Conservation (phyloP, 2,113 vertebrate species). For the Cephalopterus ornatus region DNA sequence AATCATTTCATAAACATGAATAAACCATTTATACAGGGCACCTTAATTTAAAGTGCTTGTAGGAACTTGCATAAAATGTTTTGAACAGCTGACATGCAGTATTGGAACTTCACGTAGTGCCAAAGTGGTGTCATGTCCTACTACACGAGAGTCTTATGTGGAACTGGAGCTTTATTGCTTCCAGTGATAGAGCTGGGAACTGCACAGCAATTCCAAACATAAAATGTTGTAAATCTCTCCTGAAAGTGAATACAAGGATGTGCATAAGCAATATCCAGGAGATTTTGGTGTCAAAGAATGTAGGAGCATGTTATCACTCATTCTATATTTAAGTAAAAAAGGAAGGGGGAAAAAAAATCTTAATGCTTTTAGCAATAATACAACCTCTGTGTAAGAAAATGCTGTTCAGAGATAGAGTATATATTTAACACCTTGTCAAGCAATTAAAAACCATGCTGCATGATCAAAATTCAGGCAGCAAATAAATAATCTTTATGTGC, state of each 20-base stretch:
- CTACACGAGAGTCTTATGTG: not conserved
- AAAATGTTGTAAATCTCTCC: not conserved
- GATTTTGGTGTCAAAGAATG: not conserved
- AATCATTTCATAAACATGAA: conserved; percentile 48
- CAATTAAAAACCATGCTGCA: not conserved
- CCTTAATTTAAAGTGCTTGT: conserved; percentile 42
- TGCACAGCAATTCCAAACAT: not conserved
- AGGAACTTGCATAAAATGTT: conserved; percentile 22
- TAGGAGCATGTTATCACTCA: not conserved
- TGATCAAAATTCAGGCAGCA: conserved; percentile 2
- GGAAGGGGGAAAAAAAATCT: not conserved
- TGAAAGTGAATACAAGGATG: not conserved
- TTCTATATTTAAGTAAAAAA: not conserved
- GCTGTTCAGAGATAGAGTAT: not conserved
- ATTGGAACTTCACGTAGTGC: not conserved
- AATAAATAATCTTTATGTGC: not conserved
- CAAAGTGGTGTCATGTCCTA: conserved; percentile 27
- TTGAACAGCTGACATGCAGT: not conserved
- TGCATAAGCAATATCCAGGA: not conserved
- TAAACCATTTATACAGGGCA: conserved; percentile 15
- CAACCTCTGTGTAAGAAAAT: not conserved
- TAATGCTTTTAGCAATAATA: not conserved
- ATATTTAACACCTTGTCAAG: not conserved
- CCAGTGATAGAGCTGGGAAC: conserved; percentile 13
- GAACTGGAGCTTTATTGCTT: conserved; percentile 33